These are phyloP conservation scores for Prenolepis imparis DNA, from an alignment of 2,888 invertebrate species.

Conservation along the genomic window DNA sequence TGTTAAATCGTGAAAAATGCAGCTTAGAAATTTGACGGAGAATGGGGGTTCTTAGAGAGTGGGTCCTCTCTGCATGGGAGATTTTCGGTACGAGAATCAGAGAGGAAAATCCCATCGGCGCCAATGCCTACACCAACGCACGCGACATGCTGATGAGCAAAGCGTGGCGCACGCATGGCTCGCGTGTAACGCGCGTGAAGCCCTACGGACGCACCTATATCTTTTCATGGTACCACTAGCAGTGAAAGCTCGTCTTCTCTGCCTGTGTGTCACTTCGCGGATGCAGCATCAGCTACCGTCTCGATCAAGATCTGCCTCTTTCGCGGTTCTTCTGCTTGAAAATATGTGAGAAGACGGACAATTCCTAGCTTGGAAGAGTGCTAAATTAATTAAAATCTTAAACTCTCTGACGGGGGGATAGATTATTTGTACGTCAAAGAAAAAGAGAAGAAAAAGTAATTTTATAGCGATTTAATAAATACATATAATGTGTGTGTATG, in stretches of 20 bases:
- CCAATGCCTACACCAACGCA: background rate
- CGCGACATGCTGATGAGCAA: background rate
- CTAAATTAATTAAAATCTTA: background rate
- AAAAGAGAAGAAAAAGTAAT: background rate
- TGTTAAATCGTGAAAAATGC: no score
- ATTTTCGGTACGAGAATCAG: background rate
- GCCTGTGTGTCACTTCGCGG: constrained; percentile 15
- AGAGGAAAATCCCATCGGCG: background rate
- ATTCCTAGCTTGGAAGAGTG: background rate
- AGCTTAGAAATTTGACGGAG: no score
- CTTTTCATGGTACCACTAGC: constrained; percentile 59
- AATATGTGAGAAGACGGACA: background rate
- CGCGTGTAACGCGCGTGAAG: constrained; percentile 75
- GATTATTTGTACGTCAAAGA: background rate
- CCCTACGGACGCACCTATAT: constrained; percentile 66
- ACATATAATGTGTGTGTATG: background rate
- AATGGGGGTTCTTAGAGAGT: no score
- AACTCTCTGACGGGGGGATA: background rate
- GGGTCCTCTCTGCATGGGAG: background rate
- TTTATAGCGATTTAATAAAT: background rate
- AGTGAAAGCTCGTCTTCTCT: constrained; percentile 43
- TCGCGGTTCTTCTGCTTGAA: background rate
- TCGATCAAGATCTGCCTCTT: background rate
- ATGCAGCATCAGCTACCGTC: constrained; percentile 13
- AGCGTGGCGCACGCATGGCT: constrained; percentile 62